A percentile compares a stretch with the other conserved stretches of the same genome.
Evolutionary conservation across 2,888 invertebrate genomes (phyloP).

Genomic region (Dorcus hopei): DNA sequence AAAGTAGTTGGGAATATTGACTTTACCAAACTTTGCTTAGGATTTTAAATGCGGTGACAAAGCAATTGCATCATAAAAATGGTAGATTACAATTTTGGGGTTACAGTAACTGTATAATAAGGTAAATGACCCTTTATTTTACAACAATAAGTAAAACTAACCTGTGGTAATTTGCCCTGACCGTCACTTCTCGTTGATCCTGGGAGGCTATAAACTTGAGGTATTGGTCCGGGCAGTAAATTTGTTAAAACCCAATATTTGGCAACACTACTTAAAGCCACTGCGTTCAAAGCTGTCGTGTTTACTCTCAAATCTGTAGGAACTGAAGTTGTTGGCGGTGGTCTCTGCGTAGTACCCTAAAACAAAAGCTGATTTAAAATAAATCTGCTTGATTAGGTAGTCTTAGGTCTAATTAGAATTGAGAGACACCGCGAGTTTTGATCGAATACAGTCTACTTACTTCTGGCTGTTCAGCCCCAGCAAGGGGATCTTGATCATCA

Average conservation of each 20-base stretch:
- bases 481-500: conserved; percentile 55
- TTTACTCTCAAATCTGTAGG: conserved; percentile 63
- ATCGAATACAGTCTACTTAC: conserved; percentile 22
- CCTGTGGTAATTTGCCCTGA: conserved; percentile 61
- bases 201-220: conserved; percentile 69
- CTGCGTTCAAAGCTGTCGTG: conserved; percentile 63
- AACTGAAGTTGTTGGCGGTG: conserved; percentile 54
- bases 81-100: too few relatives aligned
- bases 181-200: conserved; percentile 58
- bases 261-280: conserved; percentile 71
- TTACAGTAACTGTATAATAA: too few relatives aligned
- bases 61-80: too few relatives aligned
- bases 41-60: too few relatives aligned
- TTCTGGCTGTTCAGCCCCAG: conserved; percentile 49
- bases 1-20: too few relatives aligned
- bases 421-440: too few relatives aligned
- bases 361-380: conserved; percentile 11
- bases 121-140: too few relatives aligned
- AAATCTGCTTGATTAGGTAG: not conserved
- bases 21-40: too few relatives aligned
- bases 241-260: conserved; percentile 84
- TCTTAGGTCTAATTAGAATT: not conserved
- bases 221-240: conserved; percentile 72
- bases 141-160: conserved; percentile 31
- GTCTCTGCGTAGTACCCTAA: conserved; percentile 46